Evolutionary conservation across 2,113 vertebrate genomes (phyloP), one percentile per base, ranked within the genome.

Genomic region (Apodemus sylvaticus): DNA sequence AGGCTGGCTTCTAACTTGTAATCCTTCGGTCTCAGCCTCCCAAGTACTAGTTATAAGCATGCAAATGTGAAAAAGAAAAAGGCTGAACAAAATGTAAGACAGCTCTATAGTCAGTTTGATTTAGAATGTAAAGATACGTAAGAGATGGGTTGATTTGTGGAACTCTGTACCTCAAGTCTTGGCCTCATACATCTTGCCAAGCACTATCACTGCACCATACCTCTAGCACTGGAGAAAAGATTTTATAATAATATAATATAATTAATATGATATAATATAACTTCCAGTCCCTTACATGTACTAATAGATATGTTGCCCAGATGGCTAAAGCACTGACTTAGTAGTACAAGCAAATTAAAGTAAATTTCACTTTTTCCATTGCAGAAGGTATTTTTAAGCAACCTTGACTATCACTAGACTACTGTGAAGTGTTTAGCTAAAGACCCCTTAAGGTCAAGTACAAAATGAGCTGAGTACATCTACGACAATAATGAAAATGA

Each of bases 401-500:
- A 94, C 87, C 74, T 74, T 79, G 77, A 62, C 62, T 79, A 94
- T 62, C 22, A 83, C 36, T 45, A 96, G 48, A 82, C n/a, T 79
- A 55, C 26, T 90, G 62, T 79, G 29, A 16, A 92, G 42, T 87
- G 36, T 90, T 93, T 87, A 90, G 24, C 83, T 92, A 97, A 95
- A 94, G 31, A 78, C 20, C 22, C 36, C 90, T 66, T 95, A 34
- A 92, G 29, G 42, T 88, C 89, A 90, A 96, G 62, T 77, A 86
- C 73, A 95, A 95, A 95, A 58, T 76, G 17, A 14, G 14, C 66
- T 92, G n/a, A 85, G 78, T 82, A 86, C 58, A 89, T 95, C 82
- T 78, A 19, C 53, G 22, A 76, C 81, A 88, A 39, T 96, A 66
- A 93, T 93, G 66, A 96, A 96, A 93, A 95, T 90, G 58, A 94